These are phyloP conservation scores for Pseudomyrmex cubaensis DNA, from an alignment of 1,140 invertebrate species.

Conservation along the genomic window DNA sequence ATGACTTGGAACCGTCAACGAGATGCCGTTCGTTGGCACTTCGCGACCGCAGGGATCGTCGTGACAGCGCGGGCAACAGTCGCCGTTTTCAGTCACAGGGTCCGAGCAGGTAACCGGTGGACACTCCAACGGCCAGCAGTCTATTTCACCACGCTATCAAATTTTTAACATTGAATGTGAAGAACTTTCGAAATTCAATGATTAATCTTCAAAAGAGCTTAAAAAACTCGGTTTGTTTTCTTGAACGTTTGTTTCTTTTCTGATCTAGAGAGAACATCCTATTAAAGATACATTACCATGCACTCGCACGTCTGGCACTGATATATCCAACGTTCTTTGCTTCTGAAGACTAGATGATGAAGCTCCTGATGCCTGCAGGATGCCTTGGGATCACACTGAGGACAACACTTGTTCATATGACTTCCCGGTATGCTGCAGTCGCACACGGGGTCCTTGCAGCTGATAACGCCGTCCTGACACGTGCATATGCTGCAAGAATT, in stretches of 20 bases:
- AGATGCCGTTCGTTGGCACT: conserved; percentile 75
- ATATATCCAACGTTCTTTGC: conserved; percentile 94
- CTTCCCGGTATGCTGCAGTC: conserved; percentile 87
- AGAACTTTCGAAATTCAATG: too few species aligned
- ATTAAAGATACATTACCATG: conserved; percentile 86
- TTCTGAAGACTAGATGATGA: conserved; percentile 90
- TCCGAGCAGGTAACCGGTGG: conserved; percentile 90
- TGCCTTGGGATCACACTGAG: conserved; percentile 90
- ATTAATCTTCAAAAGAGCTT: too few species aligned
- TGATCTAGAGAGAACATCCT: too few species aligned
- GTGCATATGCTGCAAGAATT: conserved; percentile 88
- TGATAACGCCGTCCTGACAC: conserved; percentile 88
- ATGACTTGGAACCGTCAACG: conserved; percentile 70
- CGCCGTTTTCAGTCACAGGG: conserved; percentile 87
- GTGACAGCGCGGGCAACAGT: conserved; percentile 90
- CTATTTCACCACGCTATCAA: conserved; percentile 92
- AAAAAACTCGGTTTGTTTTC: not conserved
- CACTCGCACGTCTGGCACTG: conserved; percentile 96
- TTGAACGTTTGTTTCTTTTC: too few species aligned
- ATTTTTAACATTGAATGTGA: too few species aligned
- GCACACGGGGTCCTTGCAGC: conserved; percentile 87
- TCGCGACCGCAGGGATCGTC: conserved; percentile 87
- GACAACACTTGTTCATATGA: conserved; percentile 89
- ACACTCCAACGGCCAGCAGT: conserved; percentile 95
- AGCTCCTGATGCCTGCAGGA: conserved; percentile 92